These are phyloP conservation scores for Bombus superbus DNA, from an alignment of 1,140 invertebrate genomes.

Conservation along the genomic window DNA sequence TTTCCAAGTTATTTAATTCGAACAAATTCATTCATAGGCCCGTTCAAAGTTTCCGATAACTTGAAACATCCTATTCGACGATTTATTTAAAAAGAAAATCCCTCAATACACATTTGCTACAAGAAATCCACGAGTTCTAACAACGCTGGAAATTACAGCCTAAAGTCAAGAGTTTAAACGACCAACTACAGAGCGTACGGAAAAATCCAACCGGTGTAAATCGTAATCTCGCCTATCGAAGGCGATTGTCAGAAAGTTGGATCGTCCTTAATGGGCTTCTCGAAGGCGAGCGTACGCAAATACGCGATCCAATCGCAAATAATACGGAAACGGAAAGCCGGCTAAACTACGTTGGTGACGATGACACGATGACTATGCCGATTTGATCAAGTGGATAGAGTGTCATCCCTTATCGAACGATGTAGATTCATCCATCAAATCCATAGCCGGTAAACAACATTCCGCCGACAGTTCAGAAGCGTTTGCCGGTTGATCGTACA, in stretches of 20 bases:
- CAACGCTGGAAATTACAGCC: too few relatives aligned
- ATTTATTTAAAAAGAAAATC: too few relatives aligned
- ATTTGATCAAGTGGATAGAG: slow-evolving; percentile 62
- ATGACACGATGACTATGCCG: slow-evolving; percentile 45
- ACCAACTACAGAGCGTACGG: too few relatives aligned
- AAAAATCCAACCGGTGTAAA: neutral
- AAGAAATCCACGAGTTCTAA: too few relatives aligned
- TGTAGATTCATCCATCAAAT: slow-evolving; percentile 68
- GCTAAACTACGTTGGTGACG: slow-evolving; percentile 38
- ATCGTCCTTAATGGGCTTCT: slow-evolving; percentile 16
- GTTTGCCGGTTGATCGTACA: slow-evolving; percentile 47
- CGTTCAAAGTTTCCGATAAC: too few relatives aligned
- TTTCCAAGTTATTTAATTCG: too few relatives aligned
- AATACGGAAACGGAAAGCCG: slow-evolving; percentile 43
- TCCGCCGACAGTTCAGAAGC: slow-evolving; percentile 47
- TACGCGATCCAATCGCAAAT: slow-evolving; percentile 31
- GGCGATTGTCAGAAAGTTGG: too few relatives aligned
- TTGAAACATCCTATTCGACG: too few relatives aligned
- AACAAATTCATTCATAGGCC: too few relatives aligned
- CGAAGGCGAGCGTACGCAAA: slow-evolving; percentile 11
- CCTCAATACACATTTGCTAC: too few relatives aligned
- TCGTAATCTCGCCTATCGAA: neutral
- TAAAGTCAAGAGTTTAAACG: too few relatives aligned
- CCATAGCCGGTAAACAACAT: slow-evolving; percentile 62
- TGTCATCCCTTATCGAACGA: slow-evolving; percentile 36